These are phyloP conservation scores for Otis tarda DNA, from an alignment of 2,113 vertebrate genomes.

Conservation along the genomic window DNA sequence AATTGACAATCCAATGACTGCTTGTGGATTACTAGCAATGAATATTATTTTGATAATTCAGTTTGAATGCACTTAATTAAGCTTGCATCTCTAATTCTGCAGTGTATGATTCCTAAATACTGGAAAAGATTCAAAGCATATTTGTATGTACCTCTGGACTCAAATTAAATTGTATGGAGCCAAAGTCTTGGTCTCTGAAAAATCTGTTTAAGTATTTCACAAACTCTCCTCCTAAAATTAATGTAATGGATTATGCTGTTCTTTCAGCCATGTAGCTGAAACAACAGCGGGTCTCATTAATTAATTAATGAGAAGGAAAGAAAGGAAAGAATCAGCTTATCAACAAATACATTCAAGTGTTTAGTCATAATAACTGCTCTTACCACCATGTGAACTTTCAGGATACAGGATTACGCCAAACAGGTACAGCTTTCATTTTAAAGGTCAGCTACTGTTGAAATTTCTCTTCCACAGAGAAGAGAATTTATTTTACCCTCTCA, in stretches of 20 bases:
- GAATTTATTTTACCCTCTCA: background rate
- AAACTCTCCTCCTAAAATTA: background rate
- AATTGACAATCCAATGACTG: background rate
- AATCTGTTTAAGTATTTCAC: background rate
- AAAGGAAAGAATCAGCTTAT: background rate
- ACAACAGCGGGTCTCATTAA: background rate
- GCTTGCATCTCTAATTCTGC: background rate
- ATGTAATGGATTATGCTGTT: background rate
- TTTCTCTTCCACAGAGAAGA: background rate
- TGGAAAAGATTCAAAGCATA: background rate
- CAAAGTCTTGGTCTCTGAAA: background rate
- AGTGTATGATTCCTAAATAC: background rate
- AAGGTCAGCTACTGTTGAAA: background rate
- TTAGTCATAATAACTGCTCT: background rate
- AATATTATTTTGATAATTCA: background rate
- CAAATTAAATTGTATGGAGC: background rate
- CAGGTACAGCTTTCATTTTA: background rate
- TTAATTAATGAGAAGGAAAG: background rate
- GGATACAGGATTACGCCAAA: background rate
- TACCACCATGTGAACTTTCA: background rate
- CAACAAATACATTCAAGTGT: background rate
- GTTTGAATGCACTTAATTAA: background rate
- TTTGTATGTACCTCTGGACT: accelerated
- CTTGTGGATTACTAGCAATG: background rate
- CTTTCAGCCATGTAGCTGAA: background rate